Base-by-base conservation (phyloP, 2,888 invertebrate genomes). In the Lasioglossum oenotherae region DNA sequence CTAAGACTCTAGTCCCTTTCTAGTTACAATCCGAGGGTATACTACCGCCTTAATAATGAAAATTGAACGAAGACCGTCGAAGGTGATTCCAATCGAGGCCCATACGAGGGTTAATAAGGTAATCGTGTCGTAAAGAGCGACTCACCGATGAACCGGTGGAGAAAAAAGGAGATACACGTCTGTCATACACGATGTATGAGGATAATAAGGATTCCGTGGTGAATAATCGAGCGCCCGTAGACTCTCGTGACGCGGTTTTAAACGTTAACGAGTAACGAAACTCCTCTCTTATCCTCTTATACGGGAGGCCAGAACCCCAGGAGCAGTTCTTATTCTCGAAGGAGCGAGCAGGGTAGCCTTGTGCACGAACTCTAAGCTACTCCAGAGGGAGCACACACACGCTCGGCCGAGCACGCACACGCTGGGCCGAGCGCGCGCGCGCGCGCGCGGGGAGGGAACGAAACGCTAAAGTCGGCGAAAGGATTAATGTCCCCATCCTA, bases 401-500 rank as follows among this genome's bases (percentile, higher is more conserved):
- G 35, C 35, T 35, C 4, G 35, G 4, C 4, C 35, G 35, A 4
- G 19, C 64, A 2, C 0, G 2, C 44, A 38, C 2, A 38, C 23
- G 35, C 35, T 35, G 0, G 35, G 4, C 4, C 35, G 35, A 4
- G 19, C 64, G 31, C 0, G 2, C 44, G 2, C 75, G 35, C 74
- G 38, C 23, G 38, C 5, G 67, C 67, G 10, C 38, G 12, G 75
- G 72, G 75, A 16, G 46, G 46, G 82, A 78, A 82, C 80, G 80
- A 78, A 82, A 90, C 83, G 84, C 80, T 90, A 78, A 81, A 78
- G 80, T 80, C 81, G 44, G 82, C 73, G 84, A 79, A 85, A 90
- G 90, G 90, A 90, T 90, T 91, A 91, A 91, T 91, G 91, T 85
- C 84, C 90, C 84, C 85, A 87, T 89, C 90, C 85, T 60, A 74